phyloP scores from a whole-genome alignment of 1,140 invertebrate genomes.

The Pogonomyrmex barbatus region DNA sequence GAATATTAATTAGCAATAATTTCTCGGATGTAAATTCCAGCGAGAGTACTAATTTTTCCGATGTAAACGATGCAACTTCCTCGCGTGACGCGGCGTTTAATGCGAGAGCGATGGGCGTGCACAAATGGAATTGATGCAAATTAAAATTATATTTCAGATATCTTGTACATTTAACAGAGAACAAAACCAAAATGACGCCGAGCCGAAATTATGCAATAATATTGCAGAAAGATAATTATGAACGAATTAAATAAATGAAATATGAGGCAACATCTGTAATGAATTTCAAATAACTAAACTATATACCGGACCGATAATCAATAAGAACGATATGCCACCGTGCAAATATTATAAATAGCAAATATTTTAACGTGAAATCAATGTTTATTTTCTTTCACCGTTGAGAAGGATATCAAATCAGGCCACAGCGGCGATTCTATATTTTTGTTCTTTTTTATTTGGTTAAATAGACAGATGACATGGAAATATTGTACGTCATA shows the following conservation, averaged over 20 bases:
- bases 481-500: neutral
- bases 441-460: neutral
- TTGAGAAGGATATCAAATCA: neutral
- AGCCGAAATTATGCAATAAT: slow-evolving; percentile 51
- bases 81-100: slow-evolving; percentile 13
- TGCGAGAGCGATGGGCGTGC: slow-evolving; percentile 23
- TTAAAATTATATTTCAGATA: slow-evolving; percentile 61
- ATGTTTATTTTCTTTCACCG: neutral
- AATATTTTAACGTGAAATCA: slow-evolving; percentile 26
- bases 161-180: slow-evolving; percentile 58
- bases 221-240: slow-evolving; percentile 63
- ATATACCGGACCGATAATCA: slow-evolving; percentile 42
- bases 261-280: slow-evolving; percentile 52
- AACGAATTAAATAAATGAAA: slow-evolving; percentile 63
- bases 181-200: slow-evolving; percentile 49
- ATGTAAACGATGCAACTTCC: slow-evolving; percentile 26
- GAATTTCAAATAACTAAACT: slow-evolving; percentile 58
- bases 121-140: slow-evolving; percentile 58
- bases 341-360: slow-evolving; percentile 12
- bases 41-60: slow-evolving; percentile 23
- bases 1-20: slow-evolving; percentile 22
- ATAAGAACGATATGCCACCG: slow-evolving; percentile 11
- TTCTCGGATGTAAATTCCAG: slow-evolving; percentile 24
- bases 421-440: neutral
- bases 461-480: neutral